These are phyloP conservation scores for Eupithecia insigniata DNA, from an alignment of 2,888 invertebrate species.

Conservation along the genomic window DNA sequence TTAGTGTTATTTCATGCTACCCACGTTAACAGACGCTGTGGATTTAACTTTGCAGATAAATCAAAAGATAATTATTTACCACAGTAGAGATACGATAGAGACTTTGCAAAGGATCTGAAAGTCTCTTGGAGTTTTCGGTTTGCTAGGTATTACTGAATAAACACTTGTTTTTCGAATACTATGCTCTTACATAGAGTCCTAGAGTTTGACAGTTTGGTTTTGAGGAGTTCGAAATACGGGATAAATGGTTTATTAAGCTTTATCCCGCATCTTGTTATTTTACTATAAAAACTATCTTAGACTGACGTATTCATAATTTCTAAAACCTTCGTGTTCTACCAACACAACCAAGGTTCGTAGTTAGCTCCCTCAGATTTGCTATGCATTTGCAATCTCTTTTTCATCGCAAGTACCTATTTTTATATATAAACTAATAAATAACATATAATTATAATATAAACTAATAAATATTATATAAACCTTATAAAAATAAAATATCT, in stretches of 20 bases:
- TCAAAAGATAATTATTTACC: conserved; percentile 56
- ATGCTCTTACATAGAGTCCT: neutral
- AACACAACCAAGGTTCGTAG: too few species aligned
- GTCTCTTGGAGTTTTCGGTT: conserved; percentile 26
- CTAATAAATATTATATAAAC: too few species aligned
- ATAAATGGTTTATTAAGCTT: too few species aligned
- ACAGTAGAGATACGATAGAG: conserved; percentile 31
- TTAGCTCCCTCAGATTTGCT: too few species aligned
- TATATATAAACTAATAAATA: too few species aligned
- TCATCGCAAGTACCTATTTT: too few species aligned
- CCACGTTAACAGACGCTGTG: conserved; percentile 46
- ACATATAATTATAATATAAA: too few species aligned
- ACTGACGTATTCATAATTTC: too few species aligned
- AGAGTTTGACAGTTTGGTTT: neutral
- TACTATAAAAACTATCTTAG: too few species aligned
- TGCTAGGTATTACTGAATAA: neutral
- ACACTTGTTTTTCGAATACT: neutral
- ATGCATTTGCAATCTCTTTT: too few species aligned
- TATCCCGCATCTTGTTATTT: too few species aligned
- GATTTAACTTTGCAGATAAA: conserved; percentile 58
- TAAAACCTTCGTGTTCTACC: too few species aligned
- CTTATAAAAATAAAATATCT: neutral
- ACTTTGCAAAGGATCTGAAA: conserved; percentile 13
- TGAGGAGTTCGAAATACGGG: neutral
- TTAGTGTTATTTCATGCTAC: conserved; percentile 48